Percentiles rank a stretch among this genome's conserved stretches.
Evolutionary conservation across 2,797 vertebrate species (phyloP).

Genomic region (Galagoides demidoff): DNA sequence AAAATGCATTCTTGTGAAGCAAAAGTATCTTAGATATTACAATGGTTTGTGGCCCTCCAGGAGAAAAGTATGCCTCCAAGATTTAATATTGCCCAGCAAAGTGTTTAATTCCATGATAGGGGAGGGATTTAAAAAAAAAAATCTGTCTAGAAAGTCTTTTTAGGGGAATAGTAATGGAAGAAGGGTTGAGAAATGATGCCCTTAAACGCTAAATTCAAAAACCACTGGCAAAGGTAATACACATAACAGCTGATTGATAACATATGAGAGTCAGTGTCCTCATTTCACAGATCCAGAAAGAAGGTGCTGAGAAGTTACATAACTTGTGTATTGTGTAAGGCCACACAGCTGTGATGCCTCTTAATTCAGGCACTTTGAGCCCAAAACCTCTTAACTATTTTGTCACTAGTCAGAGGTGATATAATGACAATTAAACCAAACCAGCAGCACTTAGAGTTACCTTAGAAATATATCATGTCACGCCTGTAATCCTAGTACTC

Average conservation of each 20-base stretch:
- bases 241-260: not conserved
- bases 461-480: not conserved
- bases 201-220: not conserved
- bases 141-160: not conserved
- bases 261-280: not conserved
- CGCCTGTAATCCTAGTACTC: too few species aligned
- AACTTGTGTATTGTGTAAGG: not conserved
- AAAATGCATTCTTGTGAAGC: not conserved
- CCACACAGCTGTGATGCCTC: not conserved
- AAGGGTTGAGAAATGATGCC: not conserved
- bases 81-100: not conserved
- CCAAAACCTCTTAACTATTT: not conserved
- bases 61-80: not conserved
- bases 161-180: too few species aligned
- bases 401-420: not conserved
- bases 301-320: not conserved
- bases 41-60: not conserved
- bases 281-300: not conserved
- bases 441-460: too few species aligned
- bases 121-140: not conserved
- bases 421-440: not conserved
- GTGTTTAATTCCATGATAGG: not conserved
- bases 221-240: not conserved
- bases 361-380: not conserved
- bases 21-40: not conserved